Conservation (phyloP, 2,797 vertebrate species). For the Oreochromis grahami region DNA sequence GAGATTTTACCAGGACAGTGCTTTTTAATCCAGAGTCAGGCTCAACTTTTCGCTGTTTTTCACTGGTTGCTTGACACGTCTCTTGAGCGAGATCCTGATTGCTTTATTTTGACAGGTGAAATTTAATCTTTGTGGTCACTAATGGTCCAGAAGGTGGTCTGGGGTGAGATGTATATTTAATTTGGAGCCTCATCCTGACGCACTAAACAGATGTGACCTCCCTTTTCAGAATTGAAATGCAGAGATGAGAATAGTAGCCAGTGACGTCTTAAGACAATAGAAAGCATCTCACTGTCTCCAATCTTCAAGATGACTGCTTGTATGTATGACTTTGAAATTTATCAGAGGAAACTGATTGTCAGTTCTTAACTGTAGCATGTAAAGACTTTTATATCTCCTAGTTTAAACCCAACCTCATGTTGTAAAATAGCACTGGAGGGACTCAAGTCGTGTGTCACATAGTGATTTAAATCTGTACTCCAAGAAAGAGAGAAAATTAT, state of each 20-base stretch:
- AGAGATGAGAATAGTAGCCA: not conserved
- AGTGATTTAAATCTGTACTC: not conserved
- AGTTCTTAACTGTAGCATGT: slow-evolving; percentile 47
- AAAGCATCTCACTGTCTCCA: not conserved
- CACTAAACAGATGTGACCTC: not conserved
- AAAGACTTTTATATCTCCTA: slow-evolving; percentile 2
- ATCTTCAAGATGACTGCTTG: not conserved
- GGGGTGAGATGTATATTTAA: not conserved
- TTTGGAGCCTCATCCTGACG: not conserved
- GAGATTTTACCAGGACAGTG: slow-evolving; percentile 33
- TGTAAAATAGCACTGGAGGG: not conserved
- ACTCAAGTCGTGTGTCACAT: not conserved
- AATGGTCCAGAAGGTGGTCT: not conserved
- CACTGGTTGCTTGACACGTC: slow-evolving; percentile 1
- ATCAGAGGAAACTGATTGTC: slow-evolving; percentile 5
- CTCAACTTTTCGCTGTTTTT: slow-evolving; percentile 8
- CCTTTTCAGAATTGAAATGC: not conserved
- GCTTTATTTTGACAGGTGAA: slow-evolving; percentile 4
- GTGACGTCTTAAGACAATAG: not conserved
- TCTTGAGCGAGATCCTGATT: slow-evolving; percentile 8
- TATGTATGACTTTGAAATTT: slow-evolving; percentile 11
- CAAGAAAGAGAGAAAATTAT: not conserved
- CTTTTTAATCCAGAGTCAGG: slow-evolving; percentile 11
- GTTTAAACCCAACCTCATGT: slow-evolving; percentile 1
- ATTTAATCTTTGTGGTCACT: not conserved